phyloP scores from a whole-genome alignment of 2,113 vertebrate species.

The human region GRCh38 chr15:99474001-99474500 shows the following conservation, averaged over 20 bases:
- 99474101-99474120: background rate
- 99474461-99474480: background rate
- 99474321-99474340: background rate
- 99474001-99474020: background rate
- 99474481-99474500: accelerated
- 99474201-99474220: background rate
- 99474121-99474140: background rate
- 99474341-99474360: background rate
- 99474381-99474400: slow-evolving; percentile 21
- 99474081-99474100: background rate
- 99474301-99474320: background rate
- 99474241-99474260: background rate
- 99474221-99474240: background rate
- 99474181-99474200: slow-evolving; percentile 43
- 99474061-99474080: background rate
- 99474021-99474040: background rate
- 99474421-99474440: slow-evolving; percentile 44
- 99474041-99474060: background rate
- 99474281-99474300: accelerated
- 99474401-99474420: background rate
- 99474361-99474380: background rate
- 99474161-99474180: background rate
- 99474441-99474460: background rate
- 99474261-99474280: background rate
- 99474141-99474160: background rate